Evolutionary conservation across 2,113 vertebrate species (phyloP), one percentile per base, ranked within the genome.

Genomic region (Perca schrenkii): DNA sequence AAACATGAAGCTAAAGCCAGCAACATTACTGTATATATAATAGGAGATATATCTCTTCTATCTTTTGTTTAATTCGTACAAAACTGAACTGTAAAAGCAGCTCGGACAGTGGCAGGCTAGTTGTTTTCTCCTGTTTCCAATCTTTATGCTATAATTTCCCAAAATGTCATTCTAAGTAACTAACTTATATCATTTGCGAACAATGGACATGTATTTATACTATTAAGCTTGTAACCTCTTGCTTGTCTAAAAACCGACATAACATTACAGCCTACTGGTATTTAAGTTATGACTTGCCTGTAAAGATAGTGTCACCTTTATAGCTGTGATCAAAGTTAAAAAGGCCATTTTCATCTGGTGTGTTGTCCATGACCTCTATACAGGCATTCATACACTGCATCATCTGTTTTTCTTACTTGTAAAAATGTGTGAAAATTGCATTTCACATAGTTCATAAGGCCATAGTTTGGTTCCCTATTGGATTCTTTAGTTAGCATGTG

Each of bases 401-500:
- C 62, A 58, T 88, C 50, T 81, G 57, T 78, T 74, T 85, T 52
- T 80, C 13, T 0, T 64, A 53, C 66, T 47, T 70, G 54, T 68
- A 70, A 77, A 84, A 43, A 79, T 22, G 34, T 65, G 74, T 60
- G 63, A 67, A 74, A 83, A 84, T 60, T 79, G n/a, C 64, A 6
- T 79, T 79, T 74, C 56, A 10, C 66, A 21, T 21, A 36, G 65
- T 34, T 86, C 79, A 83, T 69, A 2, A 34, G 74, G 83, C 77
- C 69, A 53, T 40, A 67, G 47, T 62, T 72, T 25, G n/a, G n/a
- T 50, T 74, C 74, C 77, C 78, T 34, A 0, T 79, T 80, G 78
- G 77, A 72, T 82, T 85, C 58, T 84, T 61, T 56, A 67, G 73
- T 72, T 57, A 46, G 66, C 56, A 71, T 73, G 74, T 85, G 72